phyloP scores from a whole-genome alignment of 2,113 vertebrate genomes.

The Paratilapia polleni region DNA sequence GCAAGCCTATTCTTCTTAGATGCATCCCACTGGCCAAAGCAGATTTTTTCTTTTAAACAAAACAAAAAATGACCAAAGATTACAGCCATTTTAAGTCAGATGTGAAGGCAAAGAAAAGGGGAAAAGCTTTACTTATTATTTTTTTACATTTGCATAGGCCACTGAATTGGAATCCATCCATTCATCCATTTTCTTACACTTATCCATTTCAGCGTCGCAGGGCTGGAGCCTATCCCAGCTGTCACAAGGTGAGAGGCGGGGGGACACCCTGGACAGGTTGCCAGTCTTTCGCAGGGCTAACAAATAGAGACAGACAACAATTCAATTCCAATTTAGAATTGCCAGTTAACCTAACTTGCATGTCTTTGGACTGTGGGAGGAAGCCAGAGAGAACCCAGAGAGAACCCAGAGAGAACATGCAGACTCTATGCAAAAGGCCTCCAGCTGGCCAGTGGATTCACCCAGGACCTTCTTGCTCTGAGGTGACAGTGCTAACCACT shows the following conservation, averaged over 20 bases:
- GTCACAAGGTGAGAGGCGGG: not conserved
- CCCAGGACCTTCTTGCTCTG: not conserved
- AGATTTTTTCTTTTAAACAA: not conserved
- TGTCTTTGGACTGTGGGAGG: not conserved
- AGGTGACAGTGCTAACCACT: not conserved
- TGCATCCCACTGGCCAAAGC: not conserved
- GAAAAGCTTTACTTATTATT: not conserved
- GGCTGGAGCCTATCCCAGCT: not conserved
- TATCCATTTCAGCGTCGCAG: not conserved
- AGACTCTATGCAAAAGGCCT: not conserved
- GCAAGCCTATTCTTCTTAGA: not conserved
- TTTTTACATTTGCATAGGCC: not conserved
- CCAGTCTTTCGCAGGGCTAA: not conserved
- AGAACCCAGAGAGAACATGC: not conserved
- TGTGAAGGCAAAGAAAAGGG: not conserved
- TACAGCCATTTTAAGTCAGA: not conserved
- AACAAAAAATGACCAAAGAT: not conserved
- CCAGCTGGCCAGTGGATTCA: not conserved
- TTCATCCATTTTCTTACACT: not conserved
- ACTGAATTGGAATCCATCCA: not conserved
- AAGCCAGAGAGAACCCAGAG: not conserved
- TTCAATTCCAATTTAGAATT: conserved; percentile 1
- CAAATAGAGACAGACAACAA: not conserved
- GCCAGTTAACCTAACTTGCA: not conserved
- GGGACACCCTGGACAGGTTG: not conserved